Base-by-base conservation (phyloP, 2,797 vertebrate species). In the Trichosurus vulpecula region DNA sequence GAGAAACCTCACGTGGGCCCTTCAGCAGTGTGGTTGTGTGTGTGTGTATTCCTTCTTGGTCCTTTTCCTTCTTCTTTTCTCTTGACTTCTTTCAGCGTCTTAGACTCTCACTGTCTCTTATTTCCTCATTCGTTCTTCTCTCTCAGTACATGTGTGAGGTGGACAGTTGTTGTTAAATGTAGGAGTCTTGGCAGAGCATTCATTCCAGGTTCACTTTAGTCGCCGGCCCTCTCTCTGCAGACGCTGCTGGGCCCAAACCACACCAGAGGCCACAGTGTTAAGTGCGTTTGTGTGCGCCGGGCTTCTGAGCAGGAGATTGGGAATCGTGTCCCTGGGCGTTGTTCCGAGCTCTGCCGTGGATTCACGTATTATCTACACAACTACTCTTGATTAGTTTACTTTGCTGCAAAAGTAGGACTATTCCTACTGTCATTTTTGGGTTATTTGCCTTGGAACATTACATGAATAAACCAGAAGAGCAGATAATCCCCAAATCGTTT, bases 21-120 rank as follows among this genome's bases (percentile, higher is more conserved):
- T 47, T 61, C 66, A 58, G 91, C 31, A 0, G 0, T 4, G 0
- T 1, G 22, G 55, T 61, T 25, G 31, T 91, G 47, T 56, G n/a
- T 22, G 0, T 81, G 0, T 22, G 0, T 81, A 0, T 56, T n/a
- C 74, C 10, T 22, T 47, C 41, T 41, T 52, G 47, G 2, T 90
- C 90, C 61, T 35, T 95, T 92, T 91, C 53, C 47, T 29, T 31
- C 10, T 95, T 14, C 9, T 2, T 61, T 92, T 51, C 41, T 87
- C 41, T 87, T 87, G 25, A 47, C 74, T 51, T 87, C 74, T 47
- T 8, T 87, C 41, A 11, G 10, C 87, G 74, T 47, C 25, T 47
- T 51, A 51, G 2, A 27, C 74, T 87, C 87, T 51, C 41, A 87
- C n/a, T 81, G 1, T 31, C 58, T 74, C n/a, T 25, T 41, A 47